Conservation (phyloP, 2,797 vertebrate genomes). For the Manis crassicaudata region DNA sequence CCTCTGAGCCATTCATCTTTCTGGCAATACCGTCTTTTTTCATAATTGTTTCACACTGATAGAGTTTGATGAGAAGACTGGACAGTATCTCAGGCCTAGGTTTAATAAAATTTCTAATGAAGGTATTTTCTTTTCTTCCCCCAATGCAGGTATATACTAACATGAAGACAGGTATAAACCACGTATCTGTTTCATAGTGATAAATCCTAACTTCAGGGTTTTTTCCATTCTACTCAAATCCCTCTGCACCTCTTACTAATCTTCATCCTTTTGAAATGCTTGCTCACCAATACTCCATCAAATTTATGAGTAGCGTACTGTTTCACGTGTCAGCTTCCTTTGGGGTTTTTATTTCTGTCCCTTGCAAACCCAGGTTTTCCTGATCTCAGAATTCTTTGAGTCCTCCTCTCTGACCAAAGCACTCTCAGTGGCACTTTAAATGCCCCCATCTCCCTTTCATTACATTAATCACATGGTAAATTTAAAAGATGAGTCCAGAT, state of each 20-base stretch:
- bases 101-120: conserved; percentile 43
- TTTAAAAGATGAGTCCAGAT: conserved; percentile 70
- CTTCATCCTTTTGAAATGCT: conserved; percentile 19
- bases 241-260: background rate
- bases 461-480: conserved; percentile 70
- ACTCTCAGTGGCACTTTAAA: background rate
- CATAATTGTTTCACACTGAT: background rate
- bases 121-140: background rate
- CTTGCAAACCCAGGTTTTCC: background rate
- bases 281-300: background rate
- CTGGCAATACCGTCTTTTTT: background rate
- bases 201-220: background rate
- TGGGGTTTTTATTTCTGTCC: background rate
- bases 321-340: background rate
- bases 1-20: background rate
- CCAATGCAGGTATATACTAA: background rate
- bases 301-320: background rate
- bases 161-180: background rate
- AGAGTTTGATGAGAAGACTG: background rate
- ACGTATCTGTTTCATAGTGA: background rate
- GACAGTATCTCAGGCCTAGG: background rate
- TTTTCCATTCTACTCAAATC: background rate
- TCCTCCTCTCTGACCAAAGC: background rate
- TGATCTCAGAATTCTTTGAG: conserved; percentile 31
- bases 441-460: conserved; percentile 32